Percentiles rank a stretch among this genome's conserved stretches.
These are phyloP conservation scores for Drosophila monieri DNA, from an alignment of 2,888 invertebrate genomes.

Conservation along the genomic window DNA sequence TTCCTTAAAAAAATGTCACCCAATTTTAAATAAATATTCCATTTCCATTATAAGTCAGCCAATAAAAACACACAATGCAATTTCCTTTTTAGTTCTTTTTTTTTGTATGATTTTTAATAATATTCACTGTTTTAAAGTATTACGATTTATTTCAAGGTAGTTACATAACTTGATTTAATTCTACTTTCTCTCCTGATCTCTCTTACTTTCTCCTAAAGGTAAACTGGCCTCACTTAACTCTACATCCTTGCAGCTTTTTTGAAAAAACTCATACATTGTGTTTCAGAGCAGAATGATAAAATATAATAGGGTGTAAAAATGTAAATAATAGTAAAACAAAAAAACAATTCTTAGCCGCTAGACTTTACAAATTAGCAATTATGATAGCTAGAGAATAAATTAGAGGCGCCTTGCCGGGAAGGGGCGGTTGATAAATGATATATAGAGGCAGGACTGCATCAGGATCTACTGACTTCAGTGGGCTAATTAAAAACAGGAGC, in stretches of 20 bases:
- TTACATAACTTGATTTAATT: slow-evolving; percentile 47
- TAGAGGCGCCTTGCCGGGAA: slow-evolving; percentile 42
- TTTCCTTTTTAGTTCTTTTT: slow-evolving; percentile 49
- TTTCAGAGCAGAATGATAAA: slow-evolving; percentile 28
- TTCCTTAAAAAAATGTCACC: neutral
- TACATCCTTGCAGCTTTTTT: slow-evolving; percentile 21
- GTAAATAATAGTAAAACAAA: slow-evolving; percentile 45
- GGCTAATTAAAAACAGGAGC: slow-evolving; percentile 19
- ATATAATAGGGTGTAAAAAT: slow-evolving; percentile 17
- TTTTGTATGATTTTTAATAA: slow-evolving; percentile 55
- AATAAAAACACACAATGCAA: slow-evolving; percentile 67
- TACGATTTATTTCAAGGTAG: slow-evolving; percentile 54
- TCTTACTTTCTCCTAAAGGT: slow-evolving; percentile 4
- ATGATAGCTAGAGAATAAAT: slow-evolving; percentile 70
- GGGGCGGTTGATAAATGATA: slow-evolving; percentile 10
- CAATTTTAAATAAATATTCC: slow-evolving; percentile 3
- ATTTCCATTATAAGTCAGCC: slow-evolving; percentile 16
- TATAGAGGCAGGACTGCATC: slow-evolving; percentile 33
- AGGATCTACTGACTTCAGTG: slow-evolving; percentile 33
- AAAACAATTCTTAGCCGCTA: slow-evolving; percentile 51
- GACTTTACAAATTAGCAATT: slow-evolving; percentile 46
- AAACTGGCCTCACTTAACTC: slow-evolving; percentile 26
- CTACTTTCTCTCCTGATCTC: slow-evolving; percentile 9
- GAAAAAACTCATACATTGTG: slow-evolving; percentile 9
- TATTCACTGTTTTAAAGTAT: slow-evolving; percentile 53